Evolutionary conservation across 2,888 invertebrate species (phyloP), one percentile per base, ranked within the genome.

Genomic region (Andrena minutula): DNA sequence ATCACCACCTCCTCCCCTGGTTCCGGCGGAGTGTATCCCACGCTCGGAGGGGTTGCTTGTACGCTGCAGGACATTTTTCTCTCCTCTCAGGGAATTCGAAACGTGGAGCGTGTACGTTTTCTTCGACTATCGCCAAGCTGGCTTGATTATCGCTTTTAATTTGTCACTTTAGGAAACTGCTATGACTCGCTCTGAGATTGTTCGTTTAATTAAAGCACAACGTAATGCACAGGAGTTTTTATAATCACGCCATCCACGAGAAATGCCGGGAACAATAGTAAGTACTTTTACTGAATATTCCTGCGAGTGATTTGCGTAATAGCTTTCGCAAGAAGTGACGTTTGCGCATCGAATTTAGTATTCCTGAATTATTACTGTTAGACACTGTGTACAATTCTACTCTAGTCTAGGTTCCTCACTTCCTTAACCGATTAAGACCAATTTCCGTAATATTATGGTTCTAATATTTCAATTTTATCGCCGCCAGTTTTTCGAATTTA

Each of bases 1-100:
- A 97, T 95, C 76, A 96, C 95, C 51, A 96, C 94, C 90, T 96
- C 96, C 7, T 89, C 85, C 0, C 82, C 89, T 1, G 86, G 77
- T 28, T 32, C 63, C 2, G 79, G 66, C 20, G 26, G 0, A 1
- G 61, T 60, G 23, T 64, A 75, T 1, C 16, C 47, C 5, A 32
- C 3, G 8, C 16, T 23, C 35, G 35, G 23, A 1, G 47, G 23
- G 10, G 64, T 47, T 20, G 49, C 7, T 16, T 8, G 7, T 41
- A 0, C 16, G 53, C 20, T 26, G 6, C 41, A 30, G 30, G 60
- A 3, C 23, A 20, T 58, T 30, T 58, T 16, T 35, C 32, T 61
- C 0, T 66, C 4, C 4, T 4, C 41, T 41, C 41, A 41, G 12
- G 41, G 12, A 12, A 12, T 12, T 41, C 4, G 0, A 12, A 41